Percentiles rank a stretch among this genome's conserved stretches.
Conservation (phyloP, 2,113 vertebrate genomes). For the Neotoma lepida region DNA sequence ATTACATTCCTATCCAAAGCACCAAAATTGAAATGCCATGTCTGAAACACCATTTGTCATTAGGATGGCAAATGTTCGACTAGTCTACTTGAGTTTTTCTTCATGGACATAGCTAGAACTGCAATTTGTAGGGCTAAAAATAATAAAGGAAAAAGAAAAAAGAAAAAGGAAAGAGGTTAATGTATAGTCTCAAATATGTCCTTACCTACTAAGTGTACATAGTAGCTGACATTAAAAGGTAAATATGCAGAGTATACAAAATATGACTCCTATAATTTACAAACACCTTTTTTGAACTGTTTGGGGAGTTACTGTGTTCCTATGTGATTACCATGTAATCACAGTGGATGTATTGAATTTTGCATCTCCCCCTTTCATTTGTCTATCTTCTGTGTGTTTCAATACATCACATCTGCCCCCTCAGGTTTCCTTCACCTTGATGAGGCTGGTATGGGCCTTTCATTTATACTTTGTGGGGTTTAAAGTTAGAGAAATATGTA, state of each 20-base stretch:
- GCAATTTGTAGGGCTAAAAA: slow-evolving; percentile 21
- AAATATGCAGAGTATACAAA: not conserved
- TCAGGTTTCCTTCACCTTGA: not conserved
- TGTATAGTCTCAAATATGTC: not conserved
- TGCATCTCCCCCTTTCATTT: not conserved
- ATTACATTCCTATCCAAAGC: slow-evolving; percentile 45
- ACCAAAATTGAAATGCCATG: slow-evolving; percentile 70
- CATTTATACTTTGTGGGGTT: not conserved
- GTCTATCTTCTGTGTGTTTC: not conserved
- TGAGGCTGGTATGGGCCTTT: not conserved
- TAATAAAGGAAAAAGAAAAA: not conserved
- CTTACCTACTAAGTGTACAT: not conserved
- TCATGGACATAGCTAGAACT: not conserved
- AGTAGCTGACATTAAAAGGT: not conserved
- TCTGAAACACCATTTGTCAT: slow-evolving; percentile 68
- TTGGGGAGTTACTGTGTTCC: not conserved
- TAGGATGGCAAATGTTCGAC: slow-evolving; percentile 51
- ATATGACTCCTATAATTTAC: not conserved
- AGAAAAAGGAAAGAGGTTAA: not conserved
- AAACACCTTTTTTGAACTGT: not conserved
- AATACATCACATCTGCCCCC: rapidly evolving
- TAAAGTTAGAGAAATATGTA: not conserved
- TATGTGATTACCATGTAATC: not conserved
- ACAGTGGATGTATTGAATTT: not conserved
- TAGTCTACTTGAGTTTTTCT: slow-evolving; percentile 56